These are phyloP conservation scores for Drosophila pachea DNA, from an alignment of 1,140 invertebrate genomes.

Conservation along the genomic window DNA sequence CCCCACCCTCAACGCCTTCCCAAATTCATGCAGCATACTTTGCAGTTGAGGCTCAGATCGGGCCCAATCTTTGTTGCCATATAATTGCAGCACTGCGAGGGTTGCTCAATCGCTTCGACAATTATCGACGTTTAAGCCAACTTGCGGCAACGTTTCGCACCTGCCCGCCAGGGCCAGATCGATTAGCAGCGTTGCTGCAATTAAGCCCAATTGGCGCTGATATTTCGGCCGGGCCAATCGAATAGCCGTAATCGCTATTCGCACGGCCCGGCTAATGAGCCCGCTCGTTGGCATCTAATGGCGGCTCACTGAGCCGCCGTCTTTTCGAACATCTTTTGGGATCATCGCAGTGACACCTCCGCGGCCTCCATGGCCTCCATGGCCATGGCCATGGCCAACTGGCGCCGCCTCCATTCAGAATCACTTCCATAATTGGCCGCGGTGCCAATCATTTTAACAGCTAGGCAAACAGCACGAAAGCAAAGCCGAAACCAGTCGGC, in stretches of 20 bases:
- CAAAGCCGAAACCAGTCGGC: constrained; percentile 32
- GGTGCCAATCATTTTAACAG: constrained; percentile 77
- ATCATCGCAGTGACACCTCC: constrained; percentile 66
- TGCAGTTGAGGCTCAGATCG: constrained; percentile 13
- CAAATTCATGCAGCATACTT: constrained; percentile 57
- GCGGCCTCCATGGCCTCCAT: no score
- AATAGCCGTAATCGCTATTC: constrained; percentile 12
- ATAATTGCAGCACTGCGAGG: no score
- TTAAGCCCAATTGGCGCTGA: constrained; percentile 3
- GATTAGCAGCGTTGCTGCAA: background rate
- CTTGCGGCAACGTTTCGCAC: background rate
- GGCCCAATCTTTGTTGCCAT: no score
- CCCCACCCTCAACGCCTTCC: background rate
- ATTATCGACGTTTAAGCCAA: background rate
- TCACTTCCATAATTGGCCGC: constrained; percentile 74
- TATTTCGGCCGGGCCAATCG: constrained; percentile 8
- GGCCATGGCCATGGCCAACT: constrained; percentile 5
- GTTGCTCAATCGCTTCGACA: background rate
- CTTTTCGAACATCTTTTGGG: no score
- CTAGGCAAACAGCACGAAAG: constrained; percentile 72
- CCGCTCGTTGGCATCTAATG: constrained; percentile 14
- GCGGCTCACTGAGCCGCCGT: constrained; percentile 40
- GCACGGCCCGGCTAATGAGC: constrained; percentile 2
- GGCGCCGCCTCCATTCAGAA: constrained; percentile 75
- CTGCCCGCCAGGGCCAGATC: background rate